Conservation (phyloP, 2,888 invertebrate genomes). For the Amorpha juglandis region DNA sequence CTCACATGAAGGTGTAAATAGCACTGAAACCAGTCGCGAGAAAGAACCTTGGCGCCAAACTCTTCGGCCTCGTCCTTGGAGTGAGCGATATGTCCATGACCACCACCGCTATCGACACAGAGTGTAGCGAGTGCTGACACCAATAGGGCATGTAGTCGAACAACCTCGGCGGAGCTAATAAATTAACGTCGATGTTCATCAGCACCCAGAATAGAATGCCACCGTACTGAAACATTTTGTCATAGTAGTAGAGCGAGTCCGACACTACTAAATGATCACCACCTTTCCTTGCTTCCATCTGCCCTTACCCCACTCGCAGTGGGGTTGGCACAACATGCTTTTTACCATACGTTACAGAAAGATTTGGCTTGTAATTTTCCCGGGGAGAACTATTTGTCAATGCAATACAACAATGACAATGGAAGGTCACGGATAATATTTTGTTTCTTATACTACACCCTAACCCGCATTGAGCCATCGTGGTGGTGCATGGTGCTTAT, state of each 20-base stretch:
- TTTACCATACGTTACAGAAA: too few species aligned
- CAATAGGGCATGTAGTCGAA: constrained; percentile 53
- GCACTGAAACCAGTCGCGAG: constrained; percentile 41
- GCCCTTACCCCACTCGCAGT: too few species aligned
- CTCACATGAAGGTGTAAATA: constrained; percentile 52
- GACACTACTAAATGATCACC: too few species aligned
- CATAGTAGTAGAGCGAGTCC: too few species aligned
- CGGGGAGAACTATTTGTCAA: too few species aligned
- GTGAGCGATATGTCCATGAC: constrained; percentile 51
- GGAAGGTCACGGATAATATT: too few species aligned
- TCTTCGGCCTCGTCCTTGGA: constrained; percentile 49
- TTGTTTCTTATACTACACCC: too few species aligned
- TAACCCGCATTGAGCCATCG: constrained; percentile 30
- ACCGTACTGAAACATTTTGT: constrained; percentile 45
- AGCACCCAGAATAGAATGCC: constrained; percentile 55
- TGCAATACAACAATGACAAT: too few species aligned
- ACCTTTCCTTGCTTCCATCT: too few species aligned
- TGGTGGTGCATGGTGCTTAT: too few species aligned
- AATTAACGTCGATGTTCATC: constrained; percentile 39
- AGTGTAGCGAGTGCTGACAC: constrained; percentile 59
- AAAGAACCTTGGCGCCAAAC: constrained; percentile 38
- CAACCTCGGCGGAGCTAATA: constrained; percentile 48
- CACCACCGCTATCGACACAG: constrained; percentile 48
- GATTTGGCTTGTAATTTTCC: too few species aligned
- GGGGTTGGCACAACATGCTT: too few species aligned